Conservation (phyloP, 2,888 invertebrate genomes). For the Nomada fabriciana region DNA sequence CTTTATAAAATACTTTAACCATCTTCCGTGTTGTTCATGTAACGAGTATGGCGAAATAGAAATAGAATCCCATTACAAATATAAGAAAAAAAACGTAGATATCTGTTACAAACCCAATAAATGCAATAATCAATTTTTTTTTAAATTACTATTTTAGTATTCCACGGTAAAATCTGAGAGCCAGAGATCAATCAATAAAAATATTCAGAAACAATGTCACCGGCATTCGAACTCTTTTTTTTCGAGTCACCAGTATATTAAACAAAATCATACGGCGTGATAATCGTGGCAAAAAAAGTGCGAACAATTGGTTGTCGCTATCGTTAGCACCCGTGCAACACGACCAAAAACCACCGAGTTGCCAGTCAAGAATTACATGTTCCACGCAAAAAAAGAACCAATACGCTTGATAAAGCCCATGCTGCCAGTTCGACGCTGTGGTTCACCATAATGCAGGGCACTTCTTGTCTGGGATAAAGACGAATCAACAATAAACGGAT, state of each 20-base stretch:
- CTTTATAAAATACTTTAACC: slow-evolving; percentile 31
- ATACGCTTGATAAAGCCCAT: slow-evolving; percentile 14
- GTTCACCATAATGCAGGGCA: slow-evolving; percentile 2
- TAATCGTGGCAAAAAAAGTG: neutral
- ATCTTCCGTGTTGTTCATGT: slow-evolving; percentile 14
- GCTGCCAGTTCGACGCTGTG: neutral
- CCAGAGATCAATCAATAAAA: too few relatives aligned
- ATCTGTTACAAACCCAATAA: neutral
- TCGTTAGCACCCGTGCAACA: neutral
- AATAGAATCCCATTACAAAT: neutral
- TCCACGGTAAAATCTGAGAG: too few relatives aligned
- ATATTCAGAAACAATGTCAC: too few relatives aligned
- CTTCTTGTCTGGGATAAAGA: neutral
- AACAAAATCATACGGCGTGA: neutral
- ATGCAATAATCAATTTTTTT: neutral
- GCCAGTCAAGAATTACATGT: neutral
- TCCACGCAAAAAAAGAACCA: slow-evolving; percentile 1
- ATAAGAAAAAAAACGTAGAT: neutral
- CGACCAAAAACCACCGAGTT: neutral
- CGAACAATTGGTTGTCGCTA: slow-evolving; percentile 7
- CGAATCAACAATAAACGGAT: slow-evolving; percentile 11
- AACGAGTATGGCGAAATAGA: slow-evolving; percentile 6
- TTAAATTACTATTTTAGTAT: neutral
- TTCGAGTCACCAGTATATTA: too few relatives aligned
- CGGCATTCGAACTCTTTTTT: too few relatives aligned